Evolutionary conservation across 2,797 vertebrate genomes (phyloP).

Genomic region (Platalea minor): DNA sequence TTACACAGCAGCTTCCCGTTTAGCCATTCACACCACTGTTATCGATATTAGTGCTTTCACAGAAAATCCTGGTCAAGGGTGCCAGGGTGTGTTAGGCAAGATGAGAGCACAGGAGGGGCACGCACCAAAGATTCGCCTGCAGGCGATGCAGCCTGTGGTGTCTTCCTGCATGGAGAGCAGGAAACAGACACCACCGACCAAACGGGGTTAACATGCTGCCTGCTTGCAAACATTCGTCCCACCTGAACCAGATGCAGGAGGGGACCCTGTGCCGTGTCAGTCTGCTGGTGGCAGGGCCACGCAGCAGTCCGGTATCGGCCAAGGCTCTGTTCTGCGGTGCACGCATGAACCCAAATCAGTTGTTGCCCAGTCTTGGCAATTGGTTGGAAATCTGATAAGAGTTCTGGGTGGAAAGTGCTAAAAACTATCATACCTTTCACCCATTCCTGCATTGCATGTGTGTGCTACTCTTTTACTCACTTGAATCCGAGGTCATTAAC

Average conservation of each 20-base stretch:
- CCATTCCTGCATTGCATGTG: not conserved
- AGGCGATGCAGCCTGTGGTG: not conserved
- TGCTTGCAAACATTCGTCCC: not conserved
- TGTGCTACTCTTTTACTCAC: not conserved
- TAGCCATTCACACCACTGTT: rapidly evolving
- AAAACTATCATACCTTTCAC: not conserved
- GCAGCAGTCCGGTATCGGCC: not conserved
- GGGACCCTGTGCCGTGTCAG: not conserved
- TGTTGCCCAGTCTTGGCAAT: rapidly evolving
- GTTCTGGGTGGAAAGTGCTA: not conserved
- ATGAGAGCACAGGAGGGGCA: not conserved
- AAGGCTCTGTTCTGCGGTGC: rapidly evolving
- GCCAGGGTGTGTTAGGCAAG: not conserved
- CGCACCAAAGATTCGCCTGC: not conserved
- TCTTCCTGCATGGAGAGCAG: not conserved
- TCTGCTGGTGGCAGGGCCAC: too few relatives aligned
- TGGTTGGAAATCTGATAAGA: not conserved
- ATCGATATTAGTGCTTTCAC: not conserved
- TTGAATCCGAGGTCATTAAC: not conserved
- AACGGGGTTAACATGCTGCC: not conserved
- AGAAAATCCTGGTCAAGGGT: not conserved
- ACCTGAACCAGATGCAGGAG: not conserved
- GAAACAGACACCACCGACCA: not conserved
- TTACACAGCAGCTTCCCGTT: not conserved
- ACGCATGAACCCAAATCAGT: rapidly evolving